These are phyloP conservation scores for Willowsia nigromaculata DNA, from an alignment of 2,888 invertebrate genomes.

Conservation along the genomic window DNA sequence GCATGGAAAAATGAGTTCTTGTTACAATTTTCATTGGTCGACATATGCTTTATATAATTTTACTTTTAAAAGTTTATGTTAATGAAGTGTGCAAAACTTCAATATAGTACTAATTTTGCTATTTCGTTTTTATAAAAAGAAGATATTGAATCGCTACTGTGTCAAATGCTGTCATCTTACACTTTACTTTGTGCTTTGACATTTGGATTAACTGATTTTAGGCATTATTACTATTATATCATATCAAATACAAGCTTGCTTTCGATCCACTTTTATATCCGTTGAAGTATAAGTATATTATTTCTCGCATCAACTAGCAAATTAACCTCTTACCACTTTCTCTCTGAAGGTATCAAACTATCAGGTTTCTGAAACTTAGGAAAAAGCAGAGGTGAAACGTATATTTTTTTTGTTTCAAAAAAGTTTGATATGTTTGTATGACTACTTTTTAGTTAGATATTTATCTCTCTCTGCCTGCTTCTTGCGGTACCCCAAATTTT, in stretches of 20 bases:
- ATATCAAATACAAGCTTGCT: no score
- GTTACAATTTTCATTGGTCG: no score
- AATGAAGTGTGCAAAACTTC: no score
- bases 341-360: slow-evolving; percentile 21
- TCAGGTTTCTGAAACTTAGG: neutral
- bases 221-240: no score
- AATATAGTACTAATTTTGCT: no score
- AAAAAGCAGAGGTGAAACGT: neutral
- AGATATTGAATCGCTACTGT: no score
- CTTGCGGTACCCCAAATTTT: neutral
- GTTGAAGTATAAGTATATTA: neutral
- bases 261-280: neutral
- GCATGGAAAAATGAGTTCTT: no score
- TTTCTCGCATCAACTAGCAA: slow-evolving; percentile 34
- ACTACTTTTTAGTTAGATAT: slow-evolving; percentile 14
- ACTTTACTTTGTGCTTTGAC: no score
- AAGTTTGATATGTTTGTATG: slow-evolving; percentile 31
- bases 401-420: slow-evolving; percentile 6
- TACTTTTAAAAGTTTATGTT: no score
- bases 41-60: neutral
- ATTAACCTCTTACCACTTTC: slow-evolving; percentile 47
- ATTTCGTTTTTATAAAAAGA: no score
- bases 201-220: no score
- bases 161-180: no score
- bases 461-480: neutral